Evolutionary conservation across 1,140 invertebrate species (phyloP), one percentile per base, ranked within the genome.

Genomic region (Riptortus pedestris): DNA sequence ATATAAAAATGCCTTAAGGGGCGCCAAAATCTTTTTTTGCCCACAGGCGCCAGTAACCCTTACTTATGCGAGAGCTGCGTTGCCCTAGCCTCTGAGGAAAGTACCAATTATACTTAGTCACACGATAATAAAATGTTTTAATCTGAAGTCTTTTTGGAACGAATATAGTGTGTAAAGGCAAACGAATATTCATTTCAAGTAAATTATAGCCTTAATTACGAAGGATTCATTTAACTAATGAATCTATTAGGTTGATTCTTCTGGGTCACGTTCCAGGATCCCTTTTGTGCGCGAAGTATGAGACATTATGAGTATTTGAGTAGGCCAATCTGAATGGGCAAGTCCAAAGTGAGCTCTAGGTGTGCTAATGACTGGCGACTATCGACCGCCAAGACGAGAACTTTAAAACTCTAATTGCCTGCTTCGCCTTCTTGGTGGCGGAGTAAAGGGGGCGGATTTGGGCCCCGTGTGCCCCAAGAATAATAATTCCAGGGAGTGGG

Each of bases 291-390:
- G 14, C 5, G 31, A 38, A 14, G 31, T 5, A 14, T 38, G 5
- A 7, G 31, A 38, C 5, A 38, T 14, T 7, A 38, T 7, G 31
- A 14, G 31, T 38, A 7, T 5, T 38, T 38, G 31, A 38, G 5
- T 38, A 7, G 31, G 31, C 31, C 5, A 14, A 38, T 38, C 5
- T 38, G 31, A 14, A 14, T 38, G 5, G 5, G 31, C 5, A 38
- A 7, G 16, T 51, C 48, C 18, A n/a, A n/a, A n/a, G 38, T 11
- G 38, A 18, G 7, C 48, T 7, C n/a, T n/a, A 24, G 48, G 48
- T n/a, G 48, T 24, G 48, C 48, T 51, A 51, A 51, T 51, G 48
- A 51, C 48, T 51, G 48, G 7, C 5, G 48, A 24, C 22, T 51
- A 51, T 20, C 48, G 48, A n/a, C 48, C 48, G 22, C 16, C 22